Conservation (phyloP, 1,140 invertebrate genomes). For the Nomia melanderi region DNA sequence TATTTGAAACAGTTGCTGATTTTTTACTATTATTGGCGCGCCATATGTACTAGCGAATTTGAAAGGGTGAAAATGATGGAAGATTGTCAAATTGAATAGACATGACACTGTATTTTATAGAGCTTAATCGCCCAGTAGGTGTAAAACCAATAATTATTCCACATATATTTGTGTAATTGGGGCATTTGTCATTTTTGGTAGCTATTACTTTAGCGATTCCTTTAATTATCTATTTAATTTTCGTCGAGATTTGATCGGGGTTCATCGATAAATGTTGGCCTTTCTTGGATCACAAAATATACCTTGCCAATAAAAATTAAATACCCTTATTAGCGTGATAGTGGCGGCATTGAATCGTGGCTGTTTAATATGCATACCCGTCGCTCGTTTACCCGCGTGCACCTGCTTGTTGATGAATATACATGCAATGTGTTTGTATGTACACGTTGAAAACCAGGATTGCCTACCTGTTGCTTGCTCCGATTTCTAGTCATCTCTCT, state of each 20-base stretch:
- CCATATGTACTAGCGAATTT: no score
- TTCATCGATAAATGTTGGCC: background rate
- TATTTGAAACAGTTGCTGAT: no score
- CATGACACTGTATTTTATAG: no score
- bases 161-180: no score
- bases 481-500: conserved; percentile 19
- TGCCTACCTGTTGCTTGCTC: conserved; percentile 62
- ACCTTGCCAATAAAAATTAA: conserved; percentile 12
- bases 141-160: no score
- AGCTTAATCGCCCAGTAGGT: no score
- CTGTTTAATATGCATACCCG: conserved; percentile 34
- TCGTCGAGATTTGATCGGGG: background rate
- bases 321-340: background rate
- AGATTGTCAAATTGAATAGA: no score
- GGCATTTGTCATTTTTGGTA: background rate
- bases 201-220: background rate
- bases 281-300: background rate
- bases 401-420: conserved; percentile 22
- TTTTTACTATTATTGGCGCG: no score
- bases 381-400: conserved; percentile 25
- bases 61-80: no score
- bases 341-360: background rate
- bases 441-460: conserved; percentile 38
- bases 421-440: conserved; percentile 5
- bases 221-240: no score